Evolutionary conservation across 2,888 invertebrate genomes (phyloP).

Genomic region (Dyspetes luteomarginatus): DNA sequence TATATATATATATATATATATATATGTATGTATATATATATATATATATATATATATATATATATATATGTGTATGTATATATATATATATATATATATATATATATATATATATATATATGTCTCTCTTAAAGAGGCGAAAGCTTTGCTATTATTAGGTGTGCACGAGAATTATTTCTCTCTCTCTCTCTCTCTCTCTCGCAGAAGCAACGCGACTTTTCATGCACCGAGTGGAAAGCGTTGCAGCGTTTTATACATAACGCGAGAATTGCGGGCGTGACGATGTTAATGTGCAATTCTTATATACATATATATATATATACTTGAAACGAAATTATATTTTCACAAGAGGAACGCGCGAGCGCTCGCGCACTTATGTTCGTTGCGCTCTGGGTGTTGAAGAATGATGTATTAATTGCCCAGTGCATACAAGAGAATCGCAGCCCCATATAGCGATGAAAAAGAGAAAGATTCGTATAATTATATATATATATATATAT

Average conservation of each 20-base stretch:
- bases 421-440: conserved; percentile 8
- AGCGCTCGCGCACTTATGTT: neutral
- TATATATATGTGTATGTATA: no score
- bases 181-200: neutral
- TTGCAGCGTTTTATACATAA: conserved; percentile 31
- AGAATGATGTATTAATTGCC: conserved; percentile 54
- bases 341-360: neutral
- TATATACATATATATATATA: no score
- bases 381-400: conserved; percentile 9
- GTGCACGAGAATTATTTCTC: conserved; percentile 12
- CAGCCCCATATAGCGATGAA: neutral
- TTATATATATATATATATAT: conserved; percentile 25
- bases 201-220: no score
- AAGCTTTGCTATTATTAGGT: conserved; percentile 18
- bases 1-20: no score
- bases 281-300: conserved; percentile 53
- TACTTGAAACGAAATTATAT: neutral
- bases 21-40: no score
- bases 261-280: conserved; percentile 60
- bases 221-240: conserved; percentile 59
- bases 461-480: conserved; percentile 62
- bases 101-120: no score
- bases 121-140: conserved; percentile 4
- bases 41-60: no score
- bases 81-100: no score